These are phyloP conservation scores for Porites australiensis DNA, from an alignment of 64 coral and sea anemone species.

Conservation along the genomic window DNA sequence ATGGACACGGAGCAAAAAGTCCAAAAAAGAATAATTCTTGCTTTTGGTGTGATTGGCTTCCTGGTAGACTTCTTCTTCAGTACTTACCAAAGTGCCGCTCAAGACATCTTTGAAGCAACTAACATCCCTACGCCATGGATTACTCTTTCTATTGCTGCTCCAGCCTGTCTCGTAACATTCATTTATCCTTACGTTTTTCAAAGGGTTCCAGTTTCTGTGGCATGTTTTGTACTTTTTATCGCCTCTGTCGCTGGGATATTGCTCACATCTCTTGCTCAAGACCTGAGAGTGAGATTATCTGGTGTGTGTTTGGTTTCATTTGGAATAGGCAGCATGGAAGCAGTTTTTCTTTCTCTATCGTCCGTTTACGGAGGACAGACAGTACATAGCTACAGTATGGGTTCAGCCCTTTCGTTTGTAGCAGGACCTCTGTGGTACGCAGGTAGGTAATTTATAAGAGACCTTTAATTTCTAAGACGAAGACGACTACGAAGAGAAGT, in stretches of 20 bases:
- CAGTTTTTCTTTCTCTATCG: background rate
- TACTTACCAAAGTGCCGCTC: background rate
- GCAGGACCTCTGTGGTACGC: background rate
- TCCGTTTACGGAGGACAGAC: background rate
- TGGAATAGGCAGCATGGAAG: background rate
- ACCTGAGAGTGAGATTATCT: background rate
- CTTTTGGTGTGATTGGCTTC: slow-evolving; percentile 7
- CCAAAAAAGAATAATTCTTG: background rate
- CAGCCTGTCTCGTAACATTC: background rate
- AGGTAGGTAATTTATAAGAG: background rate
- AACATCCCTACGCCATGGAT: background rate
- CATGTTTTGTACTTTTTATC: background rate
- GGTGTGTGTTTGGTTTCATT: background rate
- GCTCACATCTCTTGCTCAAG: background rate
- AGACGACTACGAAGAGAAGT: too few species aligned
- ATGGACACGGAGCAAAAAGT: background rate
- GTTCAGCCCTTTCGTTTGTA: background rate
- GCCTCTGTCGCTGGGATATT: background rate
- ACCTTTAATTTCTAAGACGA: too few species aligned
- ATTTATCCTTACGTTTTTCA: background rate
- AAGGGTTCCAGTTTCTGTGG: background rate
- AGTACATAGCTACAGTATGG: background rate
- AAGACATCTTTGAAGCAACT: slow-evolving; percentile 3
- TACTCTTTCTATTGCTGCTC: background rate
- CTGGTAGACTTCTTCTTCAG: background rate